Evolutionary conservation across 2,113 vertebrate genomes (phyloP).

Genomic region (Empidonax traillii): DNA sequence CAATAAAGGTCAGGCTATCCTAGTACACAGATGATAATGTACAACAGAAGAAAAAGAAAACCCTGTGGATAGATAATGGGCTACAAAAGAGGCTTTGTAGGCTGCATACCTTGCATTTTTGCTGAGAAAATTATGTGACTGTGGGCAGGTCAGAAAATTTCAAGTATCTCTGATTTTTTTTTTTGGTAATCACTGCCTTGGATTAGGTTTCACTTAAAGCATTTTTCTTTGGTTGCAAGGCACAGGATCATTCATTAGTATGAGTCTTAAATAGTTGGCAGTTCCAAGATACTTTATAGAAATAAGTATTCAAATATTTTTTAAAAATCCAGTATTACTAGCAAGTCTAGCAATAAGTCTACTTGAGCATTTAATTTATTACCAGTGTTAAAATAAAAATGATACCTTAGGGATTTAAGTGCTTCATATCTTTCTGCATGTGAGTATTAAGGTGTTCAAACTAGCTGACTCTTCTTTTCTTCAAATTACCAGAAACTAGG

Average conservation of each 20-base stretch:
- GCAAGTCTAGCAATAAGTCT: not conserved
- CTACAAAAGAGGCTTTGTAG: slow-evolving; percentile 33
- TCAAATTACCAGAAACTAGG: not conserved
- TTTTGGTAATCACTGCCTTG: not conserved
- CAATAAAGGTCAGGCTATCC: not conserved
- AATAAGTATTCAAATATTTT: not conserved
- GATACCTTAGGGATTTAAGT: not conserved
- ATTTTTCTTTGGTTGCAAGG: not conserved
- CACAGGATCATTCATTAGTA: not conserved
- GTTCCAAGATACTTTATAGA: not conserved
- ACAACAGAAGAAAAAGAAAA: not conserved
- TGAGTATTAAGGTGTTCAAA: not conserved
- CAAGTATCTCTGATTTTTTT: not conserved
- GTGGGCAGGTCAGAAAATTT: slow-evolving; percentile 51
- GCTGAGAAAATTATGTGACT: not conserved
- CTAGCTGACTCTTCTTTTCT: not conserved
- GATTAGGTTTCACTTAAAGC: not conserved
- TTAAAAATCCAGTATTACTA: not conserved
- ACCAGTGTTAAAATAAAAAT: not conserved
- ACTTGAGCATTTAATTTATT: not conserved
- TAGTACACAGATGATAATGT: not conserved
- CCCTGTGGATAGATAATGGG: not conserved
- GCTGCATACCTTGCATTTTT: slow-evolving; percentile 43
- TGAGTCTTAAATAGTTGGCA: not conserved
- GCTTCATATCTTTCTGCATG: not conserved